Percentiles rank a stretch among this genome's conserved stretches.
Evolutionary conservation across 2,113 vertebrate genomes (phyloP).

Genomic region (Rana temporaria): DNA sequence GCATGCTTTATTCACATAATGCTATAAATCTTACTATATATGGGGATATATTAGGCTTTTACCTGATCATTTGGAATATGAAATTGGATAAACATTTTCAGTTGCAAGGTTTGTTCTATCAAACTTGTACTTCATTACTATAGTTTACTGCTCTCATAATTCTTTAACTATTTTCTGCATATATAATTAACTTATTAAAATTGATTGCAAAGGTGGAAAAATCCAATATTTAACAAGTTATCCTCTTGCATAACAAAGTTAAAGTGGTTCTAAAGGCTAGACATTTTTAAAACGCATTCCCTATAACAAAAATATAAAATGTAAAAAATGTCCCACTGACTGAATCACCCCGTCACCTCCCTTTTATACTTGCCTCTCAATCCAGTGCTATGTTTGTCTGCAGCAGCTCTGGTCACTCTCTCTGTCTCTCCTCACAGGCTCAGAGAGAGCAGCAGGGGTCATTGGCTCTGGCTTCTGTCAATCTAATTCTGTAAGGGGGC

Average conservation of each 20-base stretch:
- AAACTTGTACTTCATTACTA: background rate
- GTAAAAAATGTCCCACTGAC: too few relatives aligned
- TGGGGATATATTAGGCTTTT: slow-evolving; percentile 7
- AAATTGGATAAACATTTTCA: background rate
- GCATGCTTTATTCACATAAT: background rate
- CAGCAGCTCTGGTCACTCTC: too few relatives aligned
- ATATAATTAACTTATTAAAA: slow-evolving; percentile 14
- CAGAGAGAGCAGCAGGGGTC: too few relatives aligned
- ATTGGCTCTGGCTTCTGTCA: too few relatives aligned
- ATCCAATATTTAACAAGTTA: background rate
- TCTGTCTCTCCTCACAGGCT: too few relatives aligned
- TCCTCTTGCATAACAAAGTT: background rate
- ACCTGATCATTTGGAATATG: background rate
- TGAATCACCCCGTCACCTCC: too few relatives aligned
- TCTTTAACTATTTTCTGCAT: background rate
- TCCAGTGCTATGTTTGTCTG: too few relatives aligned
- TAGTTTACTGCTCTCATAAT: background rate
- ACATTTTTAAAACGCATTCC: too few relatives aligned
- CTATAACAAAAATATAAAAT: too few relatives aligned
- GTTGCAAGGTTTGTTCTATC: background rate
- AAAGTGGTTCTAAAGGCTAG: too few relatives aligned
- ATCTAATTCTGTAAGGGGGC: too few relatives aligned
- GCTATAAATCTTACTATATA: background rate
- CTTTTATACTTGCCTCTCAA: too few relatives aligned
- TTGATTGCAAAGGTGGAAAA: background rate